phyloP scores from a whole-genome alignment of 2,888 invertebrate species.

The Dione vanillae region DNA sequence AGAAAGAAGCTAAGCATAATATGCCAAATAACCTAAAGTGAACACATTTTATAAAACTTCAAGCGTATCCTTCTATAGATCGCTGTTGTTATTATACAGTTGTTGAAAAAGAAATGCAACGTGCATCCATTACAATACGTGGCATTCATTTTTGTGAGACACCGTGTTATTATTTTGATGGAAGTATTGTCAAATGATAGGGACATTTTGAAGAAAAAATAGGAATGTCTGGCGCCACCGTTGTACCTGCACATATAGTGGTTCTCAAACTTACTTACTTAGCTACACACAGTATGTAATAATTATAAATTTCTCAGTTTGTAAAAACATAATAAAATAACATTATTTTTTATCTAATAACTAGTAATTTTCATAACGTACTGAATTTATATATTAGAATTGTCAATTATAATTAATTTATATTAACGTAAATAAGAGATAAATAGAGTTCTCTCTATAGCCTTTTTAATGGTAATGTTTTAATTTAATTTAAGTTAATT shows the following conservation, averaged over 20 bases:
- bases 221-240: conserved; percentile 69
- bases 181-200: conserved; percentile 59
- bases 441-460: too few relatives aligned
- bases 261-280: conserved; percentile 53
- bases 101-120: conserved; percentile 15
- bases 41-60: conserved; percentile 2
- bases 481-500: too few relatives aligned
- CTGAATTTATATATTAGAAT: too few relatives aligned
- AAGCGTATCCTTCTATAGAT: not conserved
- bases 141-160: conserved; percentile 34
- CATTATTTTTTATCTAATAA: too few relatives aligned
- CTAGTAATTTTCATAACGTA: too few relatives aligned
- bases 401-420: too few relatives aligned
- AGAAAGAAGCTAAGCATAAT: not conserved
- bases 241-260: conserved; percentile 60
- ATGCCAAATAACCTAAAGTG: not conserved
- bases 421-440: too few relatives aligned
- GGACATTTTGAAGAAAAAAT: conserved; percentile 56
- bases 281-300: not conserved
- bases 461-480: too few relatives aligned
- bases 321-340: too few relatives aligned
- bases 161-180: conserved; percentile 51
- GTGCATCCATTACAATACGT: conserved; percentile 39
- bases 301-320: too few relatives aligned
- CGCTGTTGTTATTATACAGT: conserved; percentile 9